Conservation (phyloP, 2,888 invertebrate species). For the Andrena marginata region DNA sequence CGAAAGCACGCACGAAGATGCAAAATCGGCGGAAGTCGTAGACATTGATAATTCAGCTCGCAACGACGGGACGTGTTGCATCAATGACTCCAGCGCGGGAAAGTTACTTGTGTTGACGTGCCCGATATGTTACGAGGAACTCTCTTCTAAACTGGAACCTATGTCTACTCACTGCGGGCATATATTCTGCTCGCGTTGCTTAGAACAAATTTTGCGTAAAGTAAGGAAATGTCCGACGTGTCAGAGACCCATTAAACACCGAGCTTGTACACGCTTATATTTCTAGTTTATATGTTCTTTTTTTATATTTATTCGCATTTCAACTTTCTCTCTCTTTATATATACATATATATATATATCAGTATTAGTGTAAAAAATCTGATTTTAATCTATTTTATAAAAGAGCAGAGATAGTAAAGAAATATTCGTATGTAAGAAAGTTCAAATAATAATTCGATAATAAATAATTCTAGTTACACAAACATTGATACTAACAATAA, state of each 20-base stretch:
- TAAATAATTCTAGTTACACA: not conserved
- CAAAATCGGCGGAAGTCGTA: constrained; percentile 16
- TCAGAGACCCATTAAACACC: constrained; percentile 59
- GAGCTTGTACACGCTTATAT: constrained; percentile 75
- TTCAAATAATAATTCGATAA: not conserved
- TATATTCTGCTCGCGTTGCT: constrained; percentile 75
- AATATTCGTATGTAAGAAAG: not conserved
- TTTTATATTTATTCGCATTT: constrained; percentile 3
- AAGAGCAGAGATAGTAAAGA: not conserved
- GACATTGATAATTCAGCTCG: constrained; percentile 37
- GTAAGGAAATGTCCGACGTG: constrained; percentile 77
- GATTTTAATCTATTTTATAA: not conserved
- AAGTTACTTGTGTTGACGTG: constrained; percentile 63
- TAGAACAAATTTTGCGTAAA: constrained; percentile 55
- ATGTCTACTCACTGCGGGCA: constrained; percentile 79
- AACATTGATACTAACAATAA: not conserved
- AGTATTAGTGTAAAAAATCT: not conserved
- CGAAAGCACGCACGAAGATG: not conserved
- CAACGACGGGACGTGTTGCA: not conserved
- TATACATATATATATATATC: not conserved
- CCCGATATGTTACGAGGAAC: constrained; percentile 76
- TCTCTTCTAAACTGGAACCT: constrained; percentile 69
- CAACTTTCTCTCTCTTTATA: not conserved
- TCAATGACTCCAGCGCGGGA: constrained; percentile 52
- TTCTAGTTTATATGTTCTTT: constrained; percentile 55